Conservation (phyloP, 2,797 vertebrate genomes). For the Meda fulgida region DNA sequence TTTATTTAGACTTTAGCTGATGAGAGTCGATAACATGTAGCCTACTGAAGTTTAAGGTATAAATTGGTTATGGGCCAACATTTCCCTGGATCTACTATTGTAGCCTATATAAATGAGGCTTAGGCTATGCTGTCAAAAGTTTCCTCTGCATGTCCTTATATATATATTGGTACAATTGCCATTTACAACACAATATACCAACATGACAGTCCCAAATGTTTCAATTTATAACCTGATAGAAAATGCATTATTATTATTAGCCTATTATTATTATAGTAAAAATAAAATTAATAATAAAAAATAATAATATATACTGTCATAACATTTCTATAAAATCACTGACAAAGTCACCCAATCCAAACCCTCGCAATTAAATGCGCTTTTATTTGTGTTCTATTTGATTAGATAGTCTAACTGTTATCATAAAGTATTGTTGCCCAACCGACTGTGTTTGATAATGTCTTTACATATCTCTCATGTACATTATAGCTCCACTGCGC, state of each 20-base stretch:
- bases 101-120: background rate
- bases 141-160: too few species aligned
- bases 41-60: background rate
- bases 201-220: background rate
- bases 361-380: background rate
- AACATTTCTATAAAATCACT: background rate
- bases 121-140: background rate
- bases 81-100: background rate
- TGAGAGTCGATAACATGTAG: background rate
- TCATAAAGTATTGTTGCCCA: background rate
- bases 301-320: background rate
- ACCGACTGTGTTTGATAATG: slow-evolving; percentile 18
- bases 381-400: background rate
- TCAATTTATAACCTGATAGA: too few species aligned
- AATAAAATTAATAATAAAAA: background rate
- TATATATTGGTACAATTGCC: too few species aligned
- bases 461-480: background rate
- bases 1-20: background rate
- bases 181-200: background rate
- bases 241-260: background rate
- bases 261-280: too few species aligned
- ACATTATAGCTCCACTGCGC: too few species aligned
- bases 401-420: slow-evolving; percentile 1
- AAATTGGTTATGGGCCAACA: background rate
- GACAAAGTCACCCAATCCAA: background rate